Conservation (phyloP, 2,888 invertebrate genomes). For the Erebia ligea region DNA sequence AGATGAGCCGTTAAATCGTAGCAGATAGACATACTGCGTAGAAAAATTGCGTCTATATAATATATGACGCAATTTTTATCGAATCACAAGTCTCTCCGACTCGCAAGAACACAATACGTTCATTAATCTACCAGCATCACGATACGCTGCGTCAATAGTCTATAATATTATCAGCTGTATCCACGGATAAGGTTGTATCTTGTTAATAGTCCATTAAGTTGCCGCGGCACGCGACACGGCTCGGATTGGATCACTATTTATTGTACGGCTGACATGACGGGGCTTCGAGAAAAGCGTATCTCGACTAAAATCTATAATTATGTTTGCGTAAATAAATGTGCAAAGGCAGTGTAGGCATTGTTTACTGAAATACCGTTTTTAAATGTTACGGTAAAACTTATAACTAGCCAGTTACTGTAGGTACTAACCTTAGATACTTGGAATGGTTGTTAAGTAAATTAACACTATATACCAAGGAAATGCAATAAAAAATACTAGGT, state of each 20-base stretch:
- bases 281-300: slow-evolving; percentile 44
- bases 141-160: slow-evolving; percentile 40
- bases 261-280: slow-evolving; percentile 56
- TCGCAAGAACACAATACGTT: slow-evolving; percentile 6
- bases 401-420: too few species aligned
- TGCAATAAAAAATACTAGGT: too few species aligned
- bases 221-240: slow-evolving; percentile 68
- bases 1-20: too few species aligned
- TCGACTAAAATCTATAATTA: not conserved
- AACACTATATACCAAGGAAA: too few species aligned
- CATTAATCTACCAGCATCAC: slow-evolving; percentile 27
- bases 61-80: not conserved
- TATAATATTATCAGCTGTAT: slow-evolving; percentile 36
- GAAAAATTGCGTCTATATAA: too few species aligned
- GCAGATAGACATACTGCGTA: too few species aligned
- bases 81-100: not conserved
- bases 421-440: too few species aligned
- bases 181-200: slow-evolving; percentile 46
- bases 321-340: too few species aligned
- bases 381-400: too few species aligned
- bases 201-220: slow-evolving; percentile 74
- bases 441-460: too few species aligned
- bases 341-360: too few species aligned
- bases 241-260: slow-evolving; percentile 71
- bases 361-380: too few species aligned